Evolutionary conservation across 2,797 vertebrate genomes (phyloP), one percentile per base, ranked within the genome.

Genomic region (Chaetophractus vellerosus): DNA sequence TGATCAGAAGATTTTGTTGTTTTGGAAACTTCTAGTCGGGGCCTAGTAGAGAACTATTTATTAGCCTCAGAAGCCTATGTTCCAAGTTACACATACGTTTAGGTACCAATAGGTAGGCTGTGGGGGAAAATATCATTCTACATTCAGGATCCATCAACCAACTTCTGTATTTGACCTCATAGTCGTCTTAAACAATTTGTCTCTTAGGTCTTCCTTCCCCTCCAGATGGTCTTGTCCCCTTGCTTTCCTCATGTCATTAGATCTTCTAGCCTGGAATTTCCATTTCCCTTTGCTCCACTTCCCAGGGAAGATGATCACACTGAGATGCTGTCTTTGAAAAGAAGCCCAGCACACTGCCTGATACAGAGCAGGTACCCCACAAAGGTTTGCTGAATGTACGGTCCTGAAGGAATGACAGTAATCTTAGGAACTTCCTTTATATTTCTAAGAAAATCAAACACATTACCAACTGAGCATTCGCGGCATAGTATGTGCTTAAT

Each of bases 311-410:
- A 57, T 48, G 19, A n/a, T 26, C 4, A 31, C 15, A 36, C 23
- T 14, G 26, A 87, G 59, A 86, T 24, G n/a, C 63, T 78, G 16
- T 71, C 89, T 91, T 78, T 91, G 36, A 33, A 86, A 94, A 94
- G 28, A 80, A 88, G 18, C 79, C 18, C 50, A 16, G 4, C 18
- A 16, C 28, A 41, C 57, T 36, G 52, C 36, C 50, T 9, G 8
- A 45, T 45, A 45, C 10, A 45, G 45, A 45, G 10, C 5, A 45
- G 45, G 45, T 45, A 45, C 8, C 59, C n/a, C 36, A n/a, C 15
- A 50, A 24, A 48, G 19, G 9, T 45, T 50, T 66, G 21, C 2
- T 41, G 41, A 33, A 36, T 36, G 57, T 36, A 28, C 2, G 23
- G 28, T 86, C 36, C 79, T 93, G 21, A 61, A 82, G 74, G 48